Conservation (phyloP, 2,888 invertebrate genomes). For the Coronaproctus castanopsis region DNA sequence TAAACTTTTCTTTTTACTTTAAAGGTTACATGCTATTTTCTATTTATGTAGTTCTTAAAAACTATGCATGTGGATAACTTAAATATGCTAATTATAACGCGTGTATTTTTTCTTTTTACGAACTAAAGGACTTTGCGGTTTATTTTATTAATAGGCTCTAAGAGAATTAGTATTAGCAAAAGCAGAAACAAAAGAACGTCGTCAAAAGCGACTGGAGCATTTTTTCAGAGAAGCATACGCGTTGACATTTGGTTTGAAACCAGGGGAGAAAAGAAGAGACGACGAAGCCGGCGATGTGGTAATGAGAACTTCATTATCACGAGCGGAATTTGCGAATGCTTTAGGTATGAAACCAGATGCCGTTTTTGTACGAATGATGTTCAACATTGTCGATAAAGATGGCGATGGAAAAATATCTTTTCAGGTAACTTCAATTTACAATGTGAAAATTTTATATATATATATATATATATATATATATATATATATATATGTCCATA, state of each 20-base stretch:
- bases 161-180: conserved; percentile 72
- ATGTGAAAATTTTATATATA: background rate
- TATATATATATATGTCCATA: too few relatives aligned
- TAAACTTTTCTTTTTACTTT: too few relatives aligned
- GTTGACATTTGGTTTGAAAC: conserved; percentile 69
- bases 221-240: conserved; percentile 94
- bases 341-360: conserved; percentile 88
- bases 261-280: conserved; percentile 53
- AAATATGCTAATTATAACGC: too few relatives aligned
- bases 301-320: conserved; percentile 78
- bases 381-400: conserved; percentile 89
- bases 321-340: conserved; percentile 82
- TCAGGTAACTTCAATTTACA: conserved; percentile 35
- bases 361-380: conserved; percentile 91
- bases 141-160: conserved; percentile 44
- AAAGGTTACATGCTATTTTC: too few relatives aligned
- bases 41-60: too few relatives aligned
- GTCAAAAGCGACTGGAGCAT: conserved; percentile 78
- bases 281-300: conserved; percentile 32
- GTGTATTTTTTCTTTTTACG: too few relatives aligned
- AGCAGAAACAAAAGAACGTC: conserved; percentile 77
- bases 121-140: conserved; percentile 24
- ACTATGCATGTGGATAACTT: too few relatives aligned
- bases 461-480: too few relatives aligned
- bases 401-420: conserved; percentile 84